These are phyloP conservation scores for Caenorhabditis briggsae DNA, from an alignment of 1,140 invertebrate genomes.

Conservation along the genomic window DNA sequence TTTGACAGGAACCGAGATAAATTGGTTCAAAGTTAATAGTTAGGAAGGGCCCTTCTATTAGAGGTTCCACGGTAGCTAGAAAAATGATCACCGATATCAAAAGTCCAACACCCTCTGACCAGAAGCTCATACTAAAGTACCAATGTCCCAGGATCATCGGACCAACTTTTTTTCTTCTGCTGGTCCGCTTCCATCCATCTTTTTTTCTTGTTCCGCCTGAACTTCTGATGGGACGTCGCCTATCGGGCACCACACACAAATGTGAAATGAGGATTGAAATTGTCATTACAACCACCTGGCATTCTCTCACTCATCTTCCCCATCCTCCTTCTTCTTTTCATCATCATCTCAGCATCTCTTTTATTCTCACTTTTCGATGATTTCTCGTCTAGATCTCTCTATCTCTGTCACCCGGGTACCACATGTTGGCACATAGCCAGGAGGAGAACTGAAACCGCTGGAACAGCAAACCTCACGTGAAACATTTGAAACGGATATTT, in stretches of 20 bases:
- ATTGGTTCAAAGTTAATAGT: too few relatives aligned
- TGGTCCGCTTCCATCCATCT: not conserved
- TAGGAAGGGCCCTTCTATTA: too few relatives aligned
- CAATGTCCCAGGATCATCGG: not conserved
- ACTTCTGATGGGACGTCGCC: not conserved
- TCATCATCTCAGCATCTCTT: not conserved
- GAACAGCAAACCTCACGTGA: not conserved
- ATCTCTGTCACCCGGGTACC: not conserved
- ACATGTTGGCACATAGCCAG: conserved; percentile 50
- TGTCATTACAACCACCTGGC: conserved; percentile 54
- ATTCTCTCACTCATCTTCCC: not conserved
- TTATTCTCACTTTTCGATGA: conserved; percentile 47
- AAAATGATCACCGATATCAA: too few relatives aligned
- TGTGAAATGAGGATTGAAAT: conserved; percentile 42
- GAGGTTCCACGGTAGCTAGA: too few relatives aligned
- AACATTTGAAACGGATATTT: conserved; percentile 9
- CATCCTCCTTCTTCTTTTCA: not conserved
- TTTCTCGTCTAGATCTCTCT: not conserved
- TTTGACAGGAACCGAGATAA: too few relatives aligned
- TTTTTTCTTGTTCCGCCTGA: not conserved
- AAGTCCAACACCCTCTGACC: too few relatives aligned
- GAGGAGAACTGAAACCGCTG: not conserved
- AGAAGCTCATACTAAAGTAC: too few relatives aligned
- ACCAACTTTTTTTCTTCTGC: not conserved
- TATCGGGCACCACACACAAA: not conserved